Percentiles rank a stretch among this genome's conserved stretches.
These are phyloP conservation scores for Brenthis daphne DNA, from an alignment of 2,888 invertebrate species.

Conservation along the genomic window DNA sequence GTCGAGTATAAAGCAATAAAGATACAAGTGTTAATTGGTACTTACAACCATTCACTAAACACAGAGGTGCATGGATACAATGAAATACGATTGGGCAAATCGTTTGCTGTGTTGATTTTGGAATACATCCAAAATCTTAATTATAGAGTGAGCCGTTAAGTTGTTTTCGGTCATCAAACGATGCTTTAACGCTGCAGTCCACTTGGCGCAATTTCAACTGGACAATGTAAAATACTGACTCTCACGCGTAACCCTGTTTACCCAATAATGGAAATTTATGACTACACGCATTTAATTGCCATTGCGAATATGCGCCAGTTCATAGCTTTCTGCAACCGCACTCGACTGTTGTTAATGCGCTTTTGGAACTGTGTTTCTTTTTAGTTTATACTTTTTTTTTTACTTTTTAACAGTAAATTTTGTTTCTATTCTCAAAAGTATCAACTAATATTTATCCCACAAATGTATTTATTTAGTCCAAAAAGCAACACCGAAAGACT, in stretches of 20 bases:
- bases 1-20: not conserved
- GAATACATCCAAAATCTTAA: constrained; percentile 33
- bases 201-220: constrained; percentile 32
- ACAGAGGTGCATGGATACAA: constrained; percentile 4
- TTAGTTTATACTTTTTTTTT: too few relatives aligned
- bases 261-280: constrained; percentile 29
- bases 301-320: constrained; percentile 11
- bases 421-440: too few relatives aligned
- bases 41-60: not conserved
- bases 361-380: not conserved
- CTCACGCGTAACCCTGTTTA: constrained; percentile 30
- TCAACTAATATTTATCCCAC: too few relatives aligned
- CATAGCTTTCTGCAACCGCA: not conserved
- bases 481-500: too few relatives aligned
- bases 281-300: constrained; percentile 22
- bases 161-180: constrained; percentile 33
- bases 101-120: constrained; percentile 24
- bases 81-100: constrained; percentile 18
- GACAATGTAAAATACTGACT: constrained; percentile 30
- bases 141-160: constrained; percentile 33
- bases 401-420: too few relatives aligned
- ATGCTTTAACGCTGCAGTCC: constrained; percentile 24
- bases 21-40: not conserved
- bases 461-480: too few relatives aligned
- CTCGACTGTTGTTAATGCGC: not conserved